Conservation (phyloP, 2,797 vertebrate species). For the Dipus sagitta region DNA sequence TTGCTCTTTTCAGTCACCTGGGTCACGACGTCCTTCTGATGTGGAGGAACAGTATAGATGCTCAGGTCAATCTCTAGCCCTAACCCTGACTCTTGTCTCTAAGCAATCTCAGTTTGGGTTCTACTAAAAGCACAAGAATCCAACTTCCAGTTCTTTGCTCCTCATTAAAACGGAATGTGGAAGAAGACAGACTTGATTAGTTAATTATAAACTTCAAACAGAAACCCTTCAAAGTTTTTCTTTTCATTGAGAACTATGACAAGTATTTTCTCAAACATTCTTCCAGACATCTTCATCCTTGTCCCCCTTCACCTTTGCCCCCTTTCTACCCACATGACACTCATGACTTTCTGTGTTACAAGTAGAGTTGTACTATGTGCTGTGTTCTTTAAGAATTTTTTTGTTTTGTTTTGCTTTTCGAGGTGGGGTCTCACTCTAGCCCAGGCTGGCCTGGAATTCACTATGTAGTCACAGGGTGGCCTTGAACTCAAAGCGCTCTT, state of each 20-base stretch:
- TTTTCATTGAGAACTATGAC: neutral
- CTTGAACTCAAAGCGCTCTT: too few relatives aligned
- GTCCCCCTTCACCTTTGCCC: neutral
- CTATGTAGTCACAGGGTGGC: too few relatives aligned
- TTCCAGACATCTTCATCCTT: neutral
- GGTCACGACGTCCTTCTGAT: neutral
- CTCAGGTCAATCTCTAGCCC: too few relatives aligned
- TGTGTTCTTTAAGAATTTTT: neutral
- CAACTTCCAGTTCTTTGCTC: neutral
- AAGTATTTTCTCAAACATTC: neutral
- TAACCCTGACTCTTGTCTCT: neutral
- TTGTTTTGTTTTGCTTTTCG: too few relatives aligned
- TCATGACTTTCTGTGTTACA: neutral
- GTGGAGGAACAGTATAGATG: neutral
- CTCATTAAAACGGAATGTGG: neutral
- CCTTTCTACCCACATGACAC: neutral
- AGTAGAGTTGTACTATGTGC: neutral
- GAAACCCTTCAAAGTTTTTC: neutral
- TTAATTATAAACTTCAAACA: conserved; percentile 17
- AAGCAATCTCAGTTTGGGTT: neutral
- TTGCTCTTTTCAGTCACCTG: neutral
- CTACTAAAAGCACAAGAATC: neutral
- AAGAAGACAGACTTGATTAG: neutral
- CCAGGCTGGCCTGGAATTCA: too few relatives aligned
- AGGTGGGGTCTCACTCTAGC: too few relatives aligned